Evolutionary conservation across 2,113 vertebrate genomes (phyloP).

Genomic region (Bagarius yarrelli): DNA sequence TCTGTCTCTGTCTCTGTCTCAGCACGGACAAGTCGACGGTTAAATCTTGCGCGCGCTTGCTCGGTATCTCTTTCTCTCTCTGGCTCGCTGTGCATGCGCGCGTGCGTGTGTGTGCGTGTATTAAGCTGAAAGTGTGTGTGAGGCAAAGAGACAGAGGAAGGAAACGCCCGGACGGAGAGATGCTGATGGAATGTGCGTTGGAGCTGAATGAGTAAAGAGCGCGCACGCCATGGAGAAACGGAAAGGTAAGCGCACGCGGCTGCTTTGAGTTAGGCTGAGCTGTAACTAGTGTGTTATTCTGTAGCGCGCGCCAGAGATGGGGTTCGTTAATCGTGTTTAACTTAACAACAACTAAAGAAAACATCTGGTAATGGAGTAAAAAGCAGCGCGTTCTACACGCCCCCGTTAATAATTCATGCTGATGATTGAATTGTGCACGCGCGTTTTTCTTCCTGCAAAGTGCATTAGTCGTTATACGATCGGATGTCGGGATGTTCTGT

Average conservation of each 20-base stretch:
- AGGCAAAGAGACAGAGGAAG: neutral
- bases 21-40: too few species aligned
- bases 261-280: neutral
- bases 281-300: neutral
- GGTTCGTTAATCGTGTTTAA: neutral
- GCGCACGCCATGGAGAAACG: constrained; percentile 56
- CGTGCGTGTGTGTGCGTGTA: neutral
- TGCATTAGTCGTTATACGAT: neutral
- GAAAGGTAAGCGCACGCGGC: constrained; percentile 54
- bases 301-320: neutral
- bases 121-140: neutral
- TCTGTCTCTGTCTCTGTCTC: neutral
- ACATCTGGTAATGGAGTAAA: neutral
- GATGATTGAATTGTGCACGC: neutral
- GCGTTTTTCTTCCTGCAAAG: neutral
- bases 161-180: constrained; percentile 26
- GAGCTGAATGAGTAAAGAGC: constrained; percentile 40
- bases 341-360: neutral
- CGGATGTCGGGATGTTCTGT: neutral
- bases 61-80: neutral
- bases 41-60: too few species aligned
- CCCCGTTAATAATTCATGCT: neutral
- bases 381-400: neutral
- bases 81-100: too few species aligned
- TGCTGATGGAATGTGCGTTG: constrained; percentile 37